phyloP scores from a whole-genome alignment of 1,140 invertebrate genomes.

The Rhopalosiphum maidis region DNA sequence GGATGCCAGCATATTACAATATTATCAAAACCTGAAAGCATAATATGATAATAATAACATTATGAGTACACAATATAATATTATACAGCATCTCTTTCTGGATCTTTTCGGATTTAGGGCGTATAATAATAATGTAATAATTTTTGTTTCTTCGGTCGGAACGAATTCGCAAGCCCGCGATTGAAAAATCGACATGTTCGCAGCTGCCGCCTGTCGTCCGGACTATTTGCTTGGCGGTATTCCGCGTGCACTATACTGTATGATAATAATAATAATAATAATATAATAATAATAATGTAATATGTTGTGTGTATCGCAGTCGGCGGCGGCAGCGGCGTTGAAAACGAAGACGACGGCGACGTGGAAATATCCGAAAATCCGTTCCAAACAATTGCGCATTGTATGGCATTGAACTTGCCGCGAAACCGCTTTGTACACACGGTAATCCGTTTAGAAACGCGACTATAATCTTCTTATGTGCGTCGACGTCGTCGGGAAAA shows the following conservation, averaged over 20 bases:
- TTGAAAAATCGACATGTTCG: conserved; percentile 33
- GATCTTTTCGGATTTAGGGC: conserved; percentile 8
- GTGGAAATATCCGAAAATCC: conserved; percentile 41
- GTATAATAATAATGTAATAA: conserved; percentile 1
- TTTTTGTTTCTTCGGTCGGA: conserved; percentile 43
- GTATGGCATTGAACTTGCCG: conserved; percentile 37
- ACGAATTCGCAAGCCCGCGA: conserved; percentile 39
- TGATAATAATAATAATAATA: background rate
- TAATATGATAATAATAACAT: conserved; percentile 15
- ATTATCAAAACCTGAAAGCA: conserved; percentile 8
- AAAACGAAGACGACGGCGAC: background rate
- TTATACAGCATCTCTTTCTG: background rate
- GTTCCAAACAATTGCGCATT: conserved; percentile 55
- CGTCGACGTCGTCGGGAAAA: background rate
- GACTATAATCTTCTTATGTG: conserved; percentile 27
- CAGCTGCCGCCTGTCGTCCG: conserved; percentile 10
- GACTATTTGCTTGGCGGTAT: conserved; percentile 41
- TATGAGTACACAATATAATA: background rate
- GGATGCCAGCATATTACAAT: background rate
- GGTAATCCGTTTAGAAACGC: conserved; percentile 55
- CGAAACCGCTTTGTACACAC: conserved; percentile 38
- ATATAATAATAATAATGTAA: background rate
- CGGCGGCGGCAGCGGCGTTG: too few species aligned
- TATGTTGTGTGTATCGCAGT: background rate
- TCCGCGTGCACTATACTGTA: background rate